These are phyloP conservation scores for Gorsachius goisagi DNA, from an alignment of 2,113 vertebrate genomes.

Conservation along the genomic window DNA sequence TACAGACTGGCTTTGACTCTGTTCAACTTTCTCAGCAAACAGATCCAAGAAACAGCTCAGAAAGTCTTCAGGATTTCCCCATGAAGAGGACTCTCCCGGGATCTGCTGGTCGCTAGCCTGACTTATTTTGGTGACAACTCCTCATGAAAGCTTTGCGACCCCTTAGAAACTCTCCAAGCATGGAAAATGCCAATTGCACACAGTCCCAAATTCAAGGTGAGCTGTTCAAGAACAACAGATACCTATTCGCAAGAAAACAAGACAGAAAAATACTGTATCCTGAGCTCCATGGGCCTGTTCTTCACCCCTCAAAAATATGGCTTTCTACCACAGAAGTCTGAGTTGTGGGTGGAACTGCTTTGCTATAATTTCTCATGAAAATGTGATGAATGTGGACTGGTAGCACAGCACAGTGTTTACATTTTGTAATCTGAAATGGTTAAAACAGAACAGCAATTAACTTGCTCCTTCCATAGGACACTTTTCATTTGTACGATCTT, in stretches of 20 bases:
- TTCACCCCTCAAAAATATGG: not conserved
- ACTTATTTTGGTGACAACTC: not conserved
- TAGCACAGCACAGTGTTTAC: not conserved
- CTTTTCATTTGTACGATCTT: not conserved
- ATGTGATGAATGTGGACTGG: accelerated
- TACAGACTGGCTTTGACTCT: not conserved
- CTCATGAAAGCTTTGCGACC: not conserved
- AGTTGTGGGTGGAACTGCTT: not conserved
- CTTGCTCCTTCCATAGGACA: not conserved
- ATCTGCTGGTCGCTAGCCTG: not conserved
- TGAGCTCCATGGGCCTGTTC: not conserved
- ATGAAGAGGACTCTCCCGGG: not conserved
- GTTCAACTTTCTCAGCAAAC: not conserved
- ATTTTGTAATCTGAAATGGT: not conserved
- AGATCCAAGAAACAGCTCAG: not conserved
- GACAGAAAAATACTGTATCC: not conserved
- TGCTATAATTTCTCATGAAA: not conserved
- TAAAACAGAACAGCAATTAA: not conserved
- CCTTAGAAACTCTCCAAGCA: not conserved
- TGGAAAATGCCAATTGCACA: not conserved
- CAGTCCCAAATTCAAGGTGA: not conserved
- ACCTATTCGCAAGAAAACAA: not conserved
- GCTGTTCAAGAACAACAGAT: not conserved
- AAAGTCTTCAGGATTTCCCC: not conserved
- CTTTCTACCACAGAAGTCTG: not conserved